Percentiles rank a stretch among this genome's conserved stretches.
phyloP scores from a whole-genome alignment of 2,113 vertebrate species.

The Embiotoca jacksoni region DNA sequence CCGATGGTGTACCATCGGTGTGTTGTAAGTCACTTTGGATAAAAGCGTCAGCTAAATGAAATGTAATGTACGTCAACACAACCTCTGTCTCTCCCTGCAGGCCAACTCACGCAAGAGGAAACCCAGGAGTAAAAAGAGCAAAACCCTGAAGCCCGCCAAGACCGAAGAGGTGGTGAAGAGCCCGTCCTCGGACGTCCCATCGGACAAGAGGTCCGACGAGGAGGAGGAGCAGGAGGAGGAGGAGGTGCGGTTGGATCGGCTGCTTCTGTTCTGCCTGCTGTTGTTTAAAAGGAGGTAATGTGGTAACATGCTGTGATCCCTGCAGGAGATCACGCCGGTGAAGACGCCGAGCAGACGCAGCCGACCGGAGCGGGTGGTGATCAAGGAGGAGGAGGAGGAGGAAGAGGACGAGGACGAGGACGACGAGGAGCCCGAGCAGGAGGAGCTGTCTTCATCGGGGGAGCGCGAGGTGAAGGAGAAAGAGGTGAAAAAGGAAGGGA shows the following conservation, averaged over 20 bases:
- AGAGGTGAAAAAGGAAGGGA: slow-evolving; percentile 89
- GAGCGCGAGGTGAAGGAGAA: slow-evolving; percentile 87
- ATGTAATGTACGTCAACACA: too few species aligned
- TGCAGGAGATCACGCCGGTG: slow-evolving; percentile 85
- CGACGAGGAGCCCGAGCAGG: slow-evolving; percentile 81
- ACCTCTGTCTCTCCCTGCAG: slow-evolving; percentile 74
- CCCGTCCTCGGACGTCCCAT: slow-evolving; percentile 90
- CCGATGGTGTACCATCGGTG: too few species aligned
- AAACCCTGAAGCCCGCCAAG: slow-evolving; percentile 88
- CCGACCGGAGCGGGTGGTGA: slow-evolving; percentile 85
- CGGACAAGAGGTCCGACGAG: slow-evolving; percentile 93
- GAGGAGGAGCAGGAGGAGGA: slow-evolving; percentile 86
- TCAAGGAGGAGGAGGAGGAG: slow-evolving; percentile 69
- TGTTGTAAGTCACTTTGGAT: too few species aligned
- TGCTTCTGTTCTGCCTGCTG: neutral
- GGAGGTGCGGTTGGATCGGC: slow-evolving; percentile 63
- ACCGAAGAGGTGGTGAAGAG: slow-evolving; percentile 92
- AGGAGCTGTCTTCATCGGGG: slow-evolving; percentile 83
- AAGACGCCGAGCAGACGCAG: slow-evolving; percentile 87
- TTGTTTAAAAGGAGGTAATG: slow-evolving; percentile 30
- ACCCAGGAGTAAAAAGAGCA: slow-evolving; percentile 92
- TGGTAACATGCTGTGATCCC: neutral
- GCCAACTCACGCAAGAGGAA: slow-evolving; percentile 93
- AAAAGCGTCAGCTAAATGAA: too few species aligned
- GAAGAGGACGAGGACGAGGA: slow-evolving; percentile 79